Conservation (phyloP, 2,888 invertebrate genomes). For the Troides aeacus region DNA sequence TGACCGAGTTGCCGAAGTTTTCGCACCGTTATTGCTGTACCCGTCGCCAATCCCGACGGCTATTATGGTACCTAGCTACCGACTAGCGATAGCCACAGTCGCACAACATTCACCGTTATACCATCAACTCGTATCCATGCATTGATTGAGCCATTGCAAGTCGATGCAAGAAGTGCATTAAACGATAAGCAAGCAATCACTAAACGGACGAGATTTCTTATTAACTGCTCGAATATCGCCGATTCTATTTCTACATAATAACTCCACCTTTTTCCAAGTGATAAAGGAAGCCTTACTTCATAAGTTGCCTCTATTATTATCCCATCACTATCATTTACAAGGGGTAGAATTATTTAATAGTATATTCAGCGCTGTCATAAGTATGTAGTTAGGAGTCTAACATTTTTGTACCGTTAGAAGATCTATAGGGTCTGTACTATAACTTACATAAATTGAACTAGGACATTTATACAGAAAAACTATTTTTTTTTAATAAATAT, state of each 20-base stretch:
- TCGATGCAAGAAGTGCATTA: no score
- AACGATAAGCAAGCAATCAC: no score
- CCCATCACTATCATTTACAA: not conserved
- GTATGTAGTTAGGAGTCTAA: not conserved
- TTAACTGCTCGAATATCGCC: no score
- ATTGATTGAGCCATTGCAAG: no score
- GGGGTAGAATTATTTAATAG: not conserved
- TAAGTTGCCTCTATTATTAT: not conserved
- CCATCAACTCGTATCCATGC: no score
- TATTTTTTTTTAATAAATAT: no score
- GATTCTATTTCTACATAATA: no score
- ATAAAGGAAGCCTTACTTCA: not conserved
- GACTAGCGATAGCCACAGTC: no score
- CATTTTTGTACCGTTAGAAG: not conserved
- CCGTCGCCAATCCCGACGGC: conserved; percentile 6
- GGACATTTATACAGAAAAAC: no score
- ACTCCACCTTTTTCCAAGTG: not conserved
- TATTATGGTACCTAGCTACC: not conserved
- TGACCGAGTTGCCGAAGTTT: conserved; percentile 23
- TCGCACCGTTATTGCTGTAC: conserved; percentile 28
- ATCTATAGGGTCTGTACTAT: not conserved
- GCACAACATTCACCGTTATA: no score
- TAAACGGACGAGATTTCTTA: no score
- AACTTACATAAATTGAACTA: not conserved
- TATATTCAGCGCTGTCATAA: not conserved